Evolutionary conservation across 2,888 invertebrate genomes (phyloP).

Genomic region (Anoplius nigerrimus): DNA sequence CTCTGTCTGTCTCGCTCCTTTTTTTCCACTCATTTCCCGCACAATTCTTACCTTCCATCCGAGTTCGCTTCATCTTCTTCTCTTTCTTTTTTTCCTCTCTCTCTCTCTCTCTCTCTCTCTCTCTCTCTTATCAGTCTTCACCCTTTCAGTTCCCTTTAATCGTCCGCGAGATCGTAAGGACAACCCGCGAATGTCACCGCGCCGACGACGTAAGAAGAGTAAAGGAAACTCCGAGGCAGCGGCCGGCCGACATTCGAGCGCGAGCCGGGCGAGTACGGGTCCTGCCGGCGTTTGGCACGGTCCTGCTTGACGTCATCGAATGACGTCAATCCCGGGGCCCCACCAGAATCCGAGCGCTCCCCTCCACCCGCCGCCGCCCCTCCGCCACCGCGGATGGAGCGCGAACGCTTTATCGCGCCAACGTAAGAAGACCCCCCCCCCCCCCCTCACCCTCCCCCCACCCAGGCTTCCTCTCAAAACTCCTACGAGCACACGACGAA

Average conservation of each 20-base stretch:
- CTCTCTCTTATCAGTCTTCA: too few relatives aligned
- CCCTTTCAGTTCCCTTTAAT: conserved; percentile 4
- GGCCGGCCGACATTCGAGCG: conserved; percentile 26
- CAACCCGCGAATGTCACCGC: too few relatives aligned
- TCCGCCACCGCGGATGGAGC: conserved; percentile 25
- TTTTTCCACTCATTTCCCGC: too few relatives aligned
- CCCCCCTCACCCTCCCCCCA: background rate
- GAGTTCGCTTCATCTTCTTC: background rate
- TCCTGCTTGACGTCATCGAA: conserved; percentile 70
- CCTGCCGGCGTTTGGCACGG: conserved; percentile 54
- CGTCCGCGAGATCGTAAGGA: conserved; percentile 1
- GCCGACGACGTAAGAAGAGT: background rate
- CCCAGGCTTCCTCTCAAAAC: conserved; percentile 12
- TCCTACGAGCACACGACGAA: conserved; percentile 41
- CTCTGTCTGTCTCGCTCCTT: too few relatives aligned
- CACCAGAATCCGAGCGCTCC: conserved; percentile 47
- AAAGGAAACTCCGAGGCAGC: conserved; percentile 1
- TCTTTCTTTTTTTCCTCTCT: background rate
- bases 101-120: background rate
- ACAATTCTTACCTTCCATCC: background rate
- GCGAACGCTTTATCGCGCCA: conserved; percentile 49
- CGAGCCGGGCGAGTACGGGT: conserved; percentile 35
- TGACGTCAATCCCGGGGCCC: conserved; percentile 70
- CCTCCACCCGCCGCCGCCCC: conserved; percentile 24
- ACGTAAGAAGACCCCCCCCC: conserved; percentile 45